Conservation (phyloP, 2,113 vertebrate species). For the Thinocorus orbignyianus region DNA sequence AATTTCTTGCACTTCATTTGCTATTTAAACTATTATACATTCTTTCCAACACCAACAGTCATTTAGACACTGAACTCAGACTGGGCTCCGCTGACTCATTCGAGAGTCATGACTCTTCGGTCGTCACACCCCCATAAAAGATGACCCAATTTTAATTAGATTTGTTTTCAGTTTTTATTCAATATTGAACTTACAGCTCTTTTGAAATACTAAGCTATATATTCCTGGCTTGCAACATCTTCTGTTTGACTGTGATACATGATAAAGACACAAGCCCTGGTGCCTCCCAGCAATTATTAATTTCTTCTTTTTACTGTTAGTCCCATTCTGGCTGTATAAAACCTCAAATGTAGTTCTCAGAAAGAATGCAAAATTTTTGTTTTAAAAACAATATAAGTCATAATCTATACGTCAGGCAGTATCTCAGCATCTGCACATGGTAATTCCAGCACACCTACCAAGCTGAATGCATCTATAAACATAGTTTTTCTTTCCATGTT, state of each 20-base stretch:
- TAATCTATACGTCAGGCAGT: background rate
- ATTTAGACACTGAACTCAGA: background rate
- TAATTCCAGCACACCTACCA: background rate
- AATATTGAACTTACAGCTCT: background rate
- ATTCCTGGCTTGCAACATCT: background rate
- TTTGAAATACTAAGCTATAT: background rate
- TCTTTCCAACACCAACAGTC: background rate
- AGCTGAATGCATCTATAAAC: background rate
- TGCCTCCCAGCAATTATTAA: background rate
- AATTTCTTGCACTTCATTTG: background rate
- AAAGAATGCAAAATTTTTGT: background rate
- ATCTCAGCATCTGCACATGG: background rate
- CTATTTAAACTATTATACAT: background rate
- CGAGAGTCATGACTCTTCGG: background rate
- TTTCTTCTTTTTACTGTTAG: background rate
- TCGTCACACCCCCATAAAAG: background rate
- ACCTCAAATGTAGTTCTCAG: background rate
- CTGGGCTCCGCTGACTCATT: background rate
- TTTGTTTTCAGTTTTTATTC: background rate
- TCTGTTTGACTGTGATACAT: rapidly evolving
- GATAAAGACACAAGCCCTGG: background rate
- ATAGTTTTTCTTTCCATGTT: background rate
- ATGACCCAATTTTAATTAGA: background rate
- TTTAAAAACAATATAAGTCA: background rate
- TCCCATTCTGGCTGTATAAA: background rate